Evolutionary conservation across 2,797 vertebrate species (phyloP).

Genomic region (Syngnathus acus): DNA sequence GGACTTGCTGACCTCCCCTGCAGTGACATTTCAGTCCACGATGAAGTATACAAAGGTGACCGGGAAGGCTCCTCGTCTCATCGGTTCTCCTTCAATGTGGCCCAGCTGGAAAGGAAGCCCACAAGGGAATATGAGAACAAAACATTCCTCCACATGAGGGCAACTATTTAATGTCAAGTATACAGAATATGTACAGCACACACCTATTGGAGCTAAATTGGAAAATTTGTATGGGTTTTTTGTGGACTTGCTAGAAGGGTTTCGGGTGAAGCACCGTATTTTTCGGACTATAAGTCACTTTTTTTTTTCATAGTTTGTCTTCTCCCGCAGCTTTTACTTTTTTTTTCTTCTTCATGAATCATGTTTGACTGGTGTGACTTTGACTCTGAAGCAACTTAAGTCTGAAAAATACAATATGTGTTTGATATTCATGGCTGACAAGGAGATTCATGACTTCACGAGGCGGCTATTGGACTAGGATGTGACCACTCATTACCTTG

Average conservation of each 20-base stretch:
- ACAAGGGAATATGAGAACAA: constrained; percentile 6
- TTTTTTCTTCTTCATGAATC: too few relatives aligned
- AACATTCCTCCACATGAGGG: neutral
- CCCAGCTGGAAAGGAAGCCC: constrained; percentile 74
- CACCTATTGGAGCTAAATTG: neutral
- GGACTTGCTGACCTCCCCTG: neutral
- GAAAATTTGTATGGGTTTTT: neutral
- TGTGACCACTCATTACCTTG: constrained; percentile 45
- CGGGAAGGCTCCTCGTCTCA: constrained; percentile 90
- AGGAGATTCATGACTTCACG: constrained; percentile 1
- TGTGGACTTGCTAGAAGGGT: neutral
- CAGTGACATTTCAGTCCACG: constrained; percentile 70
- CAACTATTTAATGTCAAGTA: neutral
- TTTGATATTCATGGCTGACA: neutral
- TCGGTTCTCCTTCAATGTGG: constrained; percentile 92
- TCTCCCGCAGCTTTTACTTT: too few relatives aligned
- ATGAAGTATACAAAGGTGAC: constrained; percentile 97
- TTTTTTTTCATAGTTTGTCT: too few relatives aligned
- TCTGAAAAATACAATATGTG: neutral
- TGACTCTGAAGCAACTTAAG: too few relatives aligned
- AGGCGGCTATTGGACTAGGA: neutral
- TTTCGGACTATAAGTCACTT: too few relatives aligned
- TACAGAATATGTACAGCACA: neutral
- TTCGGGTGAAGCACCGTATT: neutral
- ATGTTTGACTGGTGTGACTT: too few relatives aligned